Evolutionary conservation across 2,888 invertebrate genomes (phyloP).

Genomic region (Galerucella calmariensis): DNA sequence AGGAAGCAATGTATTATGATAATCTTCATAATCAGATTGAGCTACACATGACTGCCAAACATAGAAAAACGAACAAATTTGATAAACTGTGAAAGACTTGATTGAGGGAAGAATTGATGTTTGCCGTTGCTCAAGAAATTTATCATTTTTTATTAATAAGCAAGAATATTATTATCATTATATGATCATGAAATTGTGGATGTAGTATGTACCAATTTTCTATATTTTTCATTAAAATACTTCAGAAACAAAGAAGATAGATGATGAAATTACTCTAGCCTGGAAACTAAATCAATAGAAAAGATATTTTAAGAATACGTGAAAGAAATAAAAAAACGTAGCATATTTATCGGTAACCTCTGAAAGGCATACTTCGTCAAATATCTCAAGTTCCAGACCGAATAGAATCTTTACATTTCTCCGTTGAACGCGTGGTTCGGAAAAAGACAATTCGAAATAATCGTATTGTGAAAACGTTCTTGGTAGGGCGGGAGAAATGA

Average conservation of each 20-base stretch:
- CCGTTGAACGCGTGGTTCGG: background rate
- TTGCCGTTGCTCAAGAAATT: too few species aligned
- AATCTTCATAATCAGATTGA: too few species aligned
- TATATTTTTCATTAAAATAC: background rate
- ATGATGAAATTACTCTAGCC: background rate
- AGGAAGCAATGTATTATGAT: too few species aligned
- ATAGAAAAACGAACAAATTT: too few species aligned
- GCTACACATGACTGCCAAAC: too few species aligned
- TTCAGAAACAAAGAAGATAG: background rate
- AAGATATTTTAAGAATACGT: background rate
- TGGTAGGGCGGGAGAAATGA: background rate
- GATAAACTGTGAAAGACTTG: too few species aligned
- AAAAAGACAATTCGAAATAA: slow-evolving; percentile 12
- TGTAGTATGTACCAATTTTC: too few species aligned
- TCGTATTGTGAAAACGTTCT: slow-evolving; percentile 7
- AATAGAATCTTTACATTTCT: slow-evolving; percentile 1
- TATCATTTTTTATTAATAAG: too few species aligned
- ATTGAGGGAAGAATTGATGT: too few species aligned
- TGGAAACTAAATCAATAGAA: slow-evolving; percentile 1
- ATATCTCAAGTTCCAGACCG: slow-evolving; percentile 4
- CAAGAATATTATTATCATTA: too few species aligned
- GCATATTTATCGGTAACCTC: background rate
- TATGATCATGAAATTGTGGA: too few species aligned
- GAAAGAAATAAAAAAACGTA: background rate
- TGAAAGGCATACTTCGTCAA: background rate